Base-by-base conservation (phyloP, 1,140 invertebrate species). In the Dolichoris vasculosae region DNA sequence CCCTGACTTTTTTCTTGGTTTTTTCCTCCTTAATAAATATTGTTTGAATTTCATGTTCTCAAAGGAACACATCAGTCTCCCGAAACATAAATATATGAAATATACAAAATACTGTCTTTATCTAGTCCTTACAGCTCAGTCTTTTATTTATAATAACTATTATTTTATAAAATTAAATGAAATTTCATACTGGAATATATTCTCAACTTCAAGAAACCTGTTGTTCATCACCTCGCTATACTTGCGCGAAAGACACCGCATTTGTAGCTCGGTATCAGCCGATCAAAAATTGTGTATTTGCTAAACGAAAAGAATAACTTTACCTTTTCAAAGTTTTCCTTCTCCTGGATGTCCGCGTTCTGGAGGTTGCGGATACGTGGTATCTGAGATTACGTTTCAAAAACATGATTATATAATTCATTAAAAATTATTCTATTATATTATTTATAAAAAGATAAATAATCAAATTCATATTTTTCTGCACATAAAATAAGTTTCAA, bases 261-360 rank as follows among this genome's bases (percentile, higher is more conserved):
- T 35, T 73, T 77, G n/a, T 46, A 69, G 32, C 11, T 69, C 32
- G 48, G 23, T 75, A 46, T 30, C 64, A 83, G 75, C 38, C n/a
- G 81, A 80, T 73, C 32, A 8, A 20, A 73, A 82, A 82, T 86
- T 71, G 84, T 73, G 46, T 64, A 79, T 81, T 81, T 79, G 64
- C 88, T 89, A 88, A 88, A 88, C 89, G 86, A 88, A 87, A 84
- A 88, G 84, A 90, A 88, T 90, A 89, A 89, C 87, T 94, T 94
- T 95, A 97, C 96, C 94, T 96, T 95, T 88, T 96, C 95, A 92
- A 97, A 95, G 90, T 95, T 95, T 91, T 97, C 96, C 93, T 95
- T 95, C 90, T 96, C 95, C 88, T 95, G 94, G 83, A 95, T 94
- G 84, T 96, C 95, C 84, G 91, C 89, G 79, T 90, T 92, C 89